Evolutionary conservation across 2,797 vertebrate species (phyloP), one percentile per base, ranked within the genome.

Genomic region (Gymnoscopelus braueri): DNA sequence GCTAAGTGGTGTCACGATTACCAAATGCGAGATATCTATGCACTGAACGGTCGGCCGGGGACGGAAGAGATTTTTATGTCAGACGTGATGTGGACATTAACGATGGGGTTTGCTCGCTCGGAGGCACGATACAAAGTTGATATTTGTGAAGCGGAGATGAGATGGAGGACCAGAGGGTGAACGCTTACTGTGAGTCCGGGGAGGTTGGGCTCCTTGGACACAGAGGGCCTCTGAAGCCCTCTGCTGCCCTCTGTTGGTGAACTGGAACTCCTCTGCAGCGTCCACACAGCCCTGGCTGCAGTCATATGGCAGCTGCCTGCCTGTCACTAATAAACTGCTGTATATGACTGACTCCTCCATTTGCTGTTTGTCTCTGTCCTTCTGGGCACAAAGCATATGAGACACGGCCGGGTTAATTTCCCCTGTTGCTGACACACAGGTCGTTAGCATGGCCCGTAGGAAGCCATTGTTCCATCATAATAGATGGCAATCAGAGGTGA

Each of bases 401-500:
- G 61, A 71, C 76, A 60, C 63, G 65, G 77, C 79, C 67, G 78
- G 89, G 90, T 91, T 94, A 90, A 92, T 92, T 93, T 91, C 85
- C 87, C 86, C 74, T 79, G 84, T 76, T 85, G 94, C 84, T 19
- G 89, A 89, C 92, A 93, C 84, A 79, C 82, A 85, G 76, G 78
- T 91, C 78, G 60, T 89, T 88, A 89, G 83, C 81, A 74, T 70
- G 77, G 76, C 87, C 83, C 84, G 67, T 78, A 90, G 84, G 84
- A 90, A 91, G 84, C 87, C 74, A 89, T 90, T 91, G 89, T 91
- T 87, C 74, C 82, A 52, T 74, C 79, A 87, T 96, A 96, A 96
- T 95, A 94, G 93, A 93, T 60, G 92, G 93, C 93, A 96, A 94
- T 96, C 91, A 95, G 93, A 95, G 95, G 96, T 95, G 93, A 95